These are phyloP conservation scores for Xanthorhoe designata DNA, from an alignment of 2,888 invertebrate species.

Conservation along the genomic window DNA sequence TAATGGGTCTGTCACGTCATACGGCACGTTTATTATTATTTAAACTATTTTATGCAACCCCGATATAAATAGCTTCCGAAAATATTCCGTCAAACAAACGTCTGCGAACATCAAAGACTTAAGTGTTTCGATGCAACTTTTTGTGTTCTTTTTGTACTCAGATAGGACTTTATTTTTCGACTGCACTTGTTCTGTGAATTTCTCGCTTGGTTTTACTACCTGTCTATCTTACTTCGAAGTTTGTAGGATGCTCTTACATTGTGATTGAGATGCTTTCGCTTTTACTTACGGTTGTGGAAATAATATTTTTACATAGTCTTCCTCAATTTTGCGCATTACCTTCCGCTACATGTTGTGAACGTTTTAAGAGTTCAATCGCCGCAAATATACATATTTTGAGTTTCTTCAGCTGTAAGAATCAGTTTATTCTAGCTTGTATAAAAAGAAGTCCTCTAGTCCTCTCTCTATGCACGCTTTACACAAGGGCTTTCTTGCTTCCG, in stretches of 20 bases:
- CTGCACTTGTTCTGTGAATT: conserved; percentile 24
- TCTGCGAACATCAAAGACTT: conserved; percentile 42
- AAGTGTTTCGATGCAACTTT: conserved; percentile 42
- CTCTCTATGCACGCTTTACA: too few relatives aligned
- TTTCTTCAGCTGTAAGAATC: not conserved
- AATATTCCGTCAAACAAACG: conserved; percentile 48
- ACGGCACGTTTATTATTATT: conserved; percentile 46
- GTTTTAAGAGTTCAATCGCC: not conserved
- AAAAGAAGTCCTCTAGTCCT: too few relatives aligned
- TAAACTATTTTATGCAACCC: conserved; percentile 40
- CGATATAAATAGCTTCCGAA: conserved; percentile 45
- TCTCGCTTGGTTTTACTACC: conserved; percentile 37
- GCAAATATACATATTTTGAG: not conserved
- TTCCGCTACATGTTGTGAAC: not conserved
- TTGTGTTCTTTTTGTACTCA: conserved; percentile 48
- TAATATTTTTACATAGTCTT: not conserved
- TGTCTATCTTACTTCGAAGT: conserved; percentile 33
- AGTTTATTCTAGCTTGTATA: not conserved
- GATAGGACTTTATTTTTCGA: conserved; percentile 41
- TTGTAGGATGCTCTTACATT: conserved; percentile 25
- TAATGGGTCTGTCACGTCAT: conserved; percentile 59
- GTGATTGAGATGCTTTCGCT: conserved; percentile 24
- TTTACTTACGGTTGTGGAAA: not conserved
- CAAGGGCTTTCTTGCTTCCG: too few relatives aligned
- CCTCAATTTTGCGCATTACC: not conserved